phyloP scores from a whole-genome alignment of 2,113 vertebrate genomes.

The Corydoras sp. region DNA sequence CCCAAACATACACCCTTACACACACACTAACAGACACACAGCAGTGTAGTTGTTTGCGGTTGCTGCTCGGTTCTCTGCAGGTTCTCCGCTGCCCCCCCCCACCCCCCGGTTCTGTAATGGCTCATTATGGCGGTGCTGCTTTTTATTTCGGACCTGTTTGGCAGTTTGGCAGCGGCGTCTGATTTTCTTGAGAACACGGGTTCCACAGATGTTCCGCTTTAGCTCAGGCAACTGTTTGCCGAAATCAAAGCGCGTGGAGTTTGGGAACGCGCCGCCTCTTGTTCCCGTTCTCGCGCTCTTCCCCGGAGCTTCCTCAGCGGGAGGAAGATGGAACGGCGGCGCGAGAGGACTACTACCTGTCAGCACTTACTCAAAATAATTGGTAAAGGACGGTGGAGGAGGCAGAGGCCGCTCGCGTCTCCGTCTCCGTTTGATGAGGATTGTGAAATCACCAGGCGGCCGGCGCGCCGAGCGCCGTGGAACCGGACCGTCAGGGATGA shows the following conservation, averaged over 20 bases:
- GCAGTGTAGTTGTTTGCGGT: no score
- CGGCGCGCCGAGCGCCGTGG: conserved; percentile 38
- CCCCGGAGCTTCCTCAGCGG: conserved; percentile 54
- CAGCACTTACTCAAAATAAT: conserved; percentile 76
- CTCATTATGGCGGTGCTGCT: conserved; percentile 64
- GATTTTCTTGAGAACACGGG: no score
- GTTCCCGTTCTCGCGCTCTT: conserved; percentile 32
- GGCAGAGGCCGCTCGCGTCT: conserved; percentile 51
- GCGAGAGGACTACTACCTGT: conserved; percentile 61
- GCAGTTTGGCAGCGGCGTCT: background rate
- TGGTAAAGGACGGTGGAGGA: conserved; percentile 71
- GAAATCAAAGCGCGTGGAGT: conserved; percentile 56
- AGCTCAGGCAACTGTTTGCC: conserved; percentile 32
- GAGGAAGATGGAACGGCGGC: conserved; percentile 44
- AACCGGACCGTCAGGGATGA: conserved; percentile 26
- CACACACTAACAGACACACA: no score
- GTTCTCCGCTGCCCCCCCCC: conserved; percentile 65
- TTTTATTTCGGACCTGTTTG: conserved; percentile 12
- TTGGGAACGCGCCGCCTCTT: conserved; percentile 37
- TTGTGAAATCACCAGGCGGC: conserved; percentile 64
- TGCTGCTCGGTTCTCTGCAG: no score
- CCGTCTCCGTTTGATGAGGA: conserved; percentile 59
- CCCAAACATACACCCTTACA: no score
- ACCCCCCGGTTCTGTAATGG: conserved; percentile 68
- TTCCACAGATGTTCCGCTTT: no score